Evolutionary conservation across 2,888 invertebrate species (phyloP).

Genomic region (Mythimna vitellina): DNA sequence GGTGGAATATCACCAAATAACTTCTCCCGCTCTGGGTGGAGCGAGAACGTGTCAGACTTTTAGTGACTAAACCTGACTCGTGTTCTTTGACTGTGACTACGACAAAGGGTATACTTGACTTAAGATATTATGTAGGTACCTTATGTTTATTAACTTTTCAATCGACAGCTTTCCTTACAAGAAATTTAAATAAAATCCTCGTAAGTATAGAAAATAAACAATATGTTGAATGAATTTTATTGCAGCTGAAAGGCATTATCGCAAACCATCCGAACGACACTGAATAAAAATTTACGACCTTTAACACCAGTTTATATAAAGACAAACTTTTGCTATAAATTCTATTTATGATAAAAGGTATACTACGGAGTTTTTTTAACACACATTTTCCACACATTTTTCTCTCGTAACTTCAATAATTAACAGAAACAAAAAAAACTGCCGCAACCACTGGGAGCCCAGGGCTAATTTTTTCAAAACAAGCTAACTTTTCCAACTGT

Average conservation of each 20-base stretch:
- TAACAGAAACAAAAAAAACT: conserved; percentile 39
- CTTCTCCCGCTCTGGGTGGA: no score
- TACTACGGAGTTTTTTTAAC: not conserved
- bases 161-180: not conserved
- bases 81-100: no score
- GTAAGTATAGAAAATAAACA: not conserved
- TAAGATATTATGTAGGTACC: no score
- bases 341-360: not conserved
- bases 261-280: not conserved
- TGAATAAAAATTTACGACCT: conserved; percentile 10
- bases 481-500: conserved; percentile 38
- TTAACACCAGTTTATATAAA: not conserved
- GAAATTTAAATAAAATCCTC: conserved; percentile 2
- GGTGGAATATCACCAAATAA: no score
- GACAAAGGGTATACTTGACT: no score
- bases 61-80: no score
- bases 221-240: conserved; percentile 23
- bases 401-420: conserved; percentile 19
- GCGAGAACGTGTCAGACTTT: no score
- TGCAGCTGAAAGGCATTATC: conserved; percentile 13
- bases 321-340: conserved; percentile 11
- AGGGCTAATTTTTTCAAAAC: conserved; percentile 42
- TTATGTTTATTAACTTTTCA: no score
- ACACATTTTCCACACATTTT: not conserved
- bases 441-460: conserved; percentile 20